A percentile compares a stretch with the other conserved stretches of the same genome.
Evolutionary conservation across 2,113 vertebrate species (phyloP).

Genomic region (Bambusicola thoracicus): DNA sequence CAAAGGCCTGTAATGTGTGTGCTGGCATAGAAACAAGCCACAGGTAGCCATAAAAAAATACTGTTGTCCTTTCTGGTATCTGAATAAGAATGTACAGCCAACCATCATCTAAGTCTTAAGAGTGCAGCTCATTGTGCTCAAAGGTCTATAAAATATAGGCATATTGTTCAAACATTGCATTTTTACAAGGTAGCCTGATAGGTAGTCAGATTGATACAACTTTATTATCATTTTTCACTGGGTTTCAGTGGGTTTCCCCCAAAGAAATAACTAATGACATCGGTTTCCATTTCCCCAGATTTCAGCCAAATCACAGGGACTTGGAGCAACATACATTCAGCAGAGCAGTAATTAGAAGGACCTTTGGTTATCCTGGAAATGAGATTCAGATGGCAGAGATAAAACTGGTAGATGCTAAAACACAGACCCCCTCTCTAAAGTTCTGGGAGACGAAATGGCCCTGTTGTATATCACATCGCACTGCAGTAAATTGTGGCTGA

Average conservation of each 20-base stretch:
- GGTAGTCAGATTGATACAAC: neutral
- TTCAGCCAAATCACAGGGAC: constrained; percentile 31
- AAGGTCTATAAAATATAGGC: neutral
- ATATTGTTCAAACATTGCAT: neutral
- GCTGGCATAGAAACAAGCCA: neutral
- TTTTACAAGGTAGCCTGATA: neutral
- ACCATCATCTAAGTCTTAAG: neutral
- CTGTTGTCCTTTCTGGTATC: neutral
- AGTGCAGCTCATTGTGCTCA: neutral
- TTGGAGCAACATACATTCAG: constrained; percentile 39
- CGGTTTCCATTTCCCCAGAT: constrained; percentile 28
- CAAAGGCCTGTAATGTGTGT: neutral
- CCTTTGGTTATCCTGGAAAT: constrained; percentile 71
- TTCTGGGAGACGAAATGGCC: constrained; percentile 73
- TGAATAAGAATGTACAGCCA: neutral
- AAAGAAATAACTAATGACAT: constrained; percentile 38
- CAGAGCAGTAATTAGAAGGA: constrained; percentile 68
- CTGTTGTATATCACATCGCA: constrained; percentile 81
- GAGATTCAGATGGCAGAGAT: constrained; percentile 77
- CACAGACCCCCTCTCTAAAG: constrained; percentile 67
- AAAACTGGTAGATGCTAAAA: constrained; percentile 75
- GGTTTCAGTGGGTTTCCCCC: constrained; percentile 13
- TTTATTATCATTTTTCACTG: constrained; percentile 12
- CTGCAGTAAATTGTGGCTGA: constrained; percentile 78
- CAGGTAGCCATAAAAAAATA: neutral